Evolutionary conservation across 2,888 invertebrate genomes (phyloP).

Genomic region (Lathronympha strigana): DNA sequence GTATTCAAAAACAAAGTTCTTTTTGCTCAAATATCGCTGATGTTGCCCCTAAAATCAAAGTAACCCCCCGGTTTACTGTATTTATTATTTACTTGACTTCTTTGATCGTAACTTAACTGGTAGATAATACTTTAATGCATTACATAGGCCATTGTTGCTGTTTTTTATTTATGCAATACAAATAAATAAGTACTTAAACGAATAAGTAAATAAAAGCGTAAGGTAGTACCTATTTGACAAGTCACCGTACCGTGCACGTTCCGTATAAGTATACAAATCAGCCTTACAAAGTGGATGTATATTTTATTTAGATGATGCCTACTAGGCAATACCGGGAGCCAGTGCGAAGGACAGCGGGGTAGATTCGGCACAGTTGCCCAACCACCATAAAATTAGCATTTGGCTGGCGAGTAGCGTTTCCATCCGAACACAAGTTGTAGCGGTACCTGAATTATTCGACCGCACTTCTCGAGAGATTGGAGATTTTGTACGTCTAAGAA

Average conservation of each 20-base stretch:
- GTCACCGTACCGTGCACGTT: slow-evolving; percentile 20
- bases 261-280: slow-evolving; percentile 25
- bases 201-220: too few relatives aligned
- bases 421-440: slow-evolving; percentile 71
- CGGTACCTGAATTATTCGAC: slow-evolving; percentile 78
- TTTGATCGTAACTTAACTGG: too few relatives aligned
- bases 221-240: neutral
- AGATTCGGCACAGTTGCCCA: slow-evolving; percentile 81
- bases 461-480: slow-evolving; percentile 67
- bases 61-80: too few relatives aligned
- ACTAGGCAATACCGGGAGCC: slow-evolving; percentile 65
- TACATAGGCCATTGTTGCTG: too few relatives aligned
- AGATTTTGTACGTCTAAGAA: slow-evolving; percentile 54
- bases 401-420: slow-evolving; percentile 79
- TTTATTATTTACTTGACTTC: too few relatives aligned
- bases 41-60: too few relatives aligned
- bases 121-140: too few relatives aligned
- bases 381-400: slow-evolving; percentile 85
- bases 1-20: too few relatives aligned
- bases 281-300: slow-evolving; percentile 53
- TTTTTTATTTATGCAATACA: too few relatives aligned
- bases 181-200: too few relatives aligned
- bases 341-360: slow-evolving; percentile 74
- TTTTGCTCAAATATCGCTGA: too few relatives aligned
- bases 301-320: slow-evolving; percentile 79